Conservation (phyloP, 2,888 invertebrate genomes). For the Lamproptera curius region DNA sequence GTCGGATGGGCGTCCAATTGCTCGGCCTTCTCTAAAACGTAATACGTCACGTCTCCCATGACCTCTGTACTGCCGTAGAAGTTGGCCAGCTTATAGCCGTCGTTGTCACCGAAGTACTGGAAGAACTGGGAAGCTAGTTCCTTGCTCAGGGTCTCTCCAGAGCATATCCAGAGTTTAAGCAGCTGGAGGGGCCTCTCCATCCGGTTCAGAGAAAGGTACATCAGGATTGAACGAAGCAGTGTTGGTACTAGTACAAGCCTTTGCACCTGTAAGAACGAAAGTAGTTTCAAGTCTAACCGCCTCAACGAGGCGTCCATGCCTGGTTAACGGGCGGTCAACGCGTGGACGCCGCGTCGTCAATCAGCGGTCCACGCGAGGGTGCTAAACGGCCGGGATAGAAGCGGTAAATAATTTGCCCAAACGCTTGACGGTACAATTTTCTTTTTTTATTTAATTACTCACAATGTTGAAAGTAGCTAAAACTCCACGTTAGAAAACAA, state of each 20-base stretch:
- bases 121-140: slow-evolving; percentile 87
- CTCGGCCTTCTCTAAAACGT: slow-evolving; percentile 79
- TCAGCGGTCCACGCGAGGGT: too few relatives aligned
- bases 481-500: too few relatives aligned
- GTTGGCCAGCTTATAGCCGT: slow-evolving; percentile 84
- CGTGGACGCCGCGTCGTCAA: too few relatives aligned
- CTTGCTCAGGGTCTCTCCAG: slow-evolving; percentile 88
- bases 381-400: too few relatives aligned
- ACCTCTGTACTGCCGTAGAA: slow-evolving; percentile 96
- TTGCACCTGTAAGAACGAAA: too few relatives aligned
- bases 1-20: slow-evolving; percentile 81
- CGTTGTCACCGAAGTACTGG: slow-evolving; percentile 81
- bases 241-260: slow-evolving; percentile 92
- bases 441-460: too few relatives aligned
- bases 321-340: too few relatives aligned
- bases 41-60: slow-evolving; percentile 93
- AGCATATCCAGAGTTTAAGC: slow-evolving; percentile 90
- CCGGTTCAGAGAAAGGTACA: slow-evolving; percentile 82
- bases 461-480: too few relatives aligned
- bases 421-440: too few relatives aligned
- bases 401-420: too few relatives aligned
- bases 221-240: slow-evolving; percentile 85
- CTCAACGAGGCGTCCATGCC: too few relatives aligned
- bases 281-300: too few relatives aligned
- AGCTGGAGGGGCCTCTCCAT: slow-evolving; percentile 73